Evolutionary conservation across 2,113 vertebrate genomes (phyloP), one percentile per base, ranked within the genome.

Genomic region (Psittacula cyanocephala): DNA sequence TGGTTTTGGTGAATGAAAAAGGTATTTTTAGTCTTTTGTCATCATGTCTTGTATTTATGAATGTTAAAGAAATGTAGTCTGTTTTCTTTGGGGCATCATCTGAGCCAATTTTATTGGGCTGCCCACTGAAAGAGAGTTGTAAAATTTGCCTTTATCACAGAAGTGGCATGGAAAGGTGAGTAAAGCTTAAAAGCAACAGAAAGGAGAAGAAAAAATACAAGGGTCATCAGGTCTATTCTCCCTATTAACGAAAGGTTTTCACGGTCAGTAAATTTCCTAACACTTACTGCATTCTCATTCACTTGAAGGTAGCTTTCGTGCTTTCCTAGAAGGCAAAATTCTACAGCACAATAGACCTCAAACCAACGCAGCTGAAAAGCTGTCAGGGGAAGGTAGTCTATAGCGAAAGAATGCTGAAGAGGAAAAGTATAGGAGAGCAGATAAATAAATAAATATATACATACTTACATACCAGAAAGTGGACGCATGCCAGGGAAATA

Each of bases 241-340:
- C 37, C 69, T 57, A 7, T 78, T 93, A 91, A 79, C 43, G 80
- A 92, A 71, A 35, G 65, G 75, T 79, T 95, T 94, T 90, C 86
- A 88, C 68, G 78, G 93, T 95, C 89, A 89, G 81, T 94, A 95
- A 79, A 96, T 94, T 88, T 96, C 60, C 81, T 43, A 72, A 37
- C 65, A 35, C 64, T 94, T 78, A 60, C 10, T 68, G 77, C 80
- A 46, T 64, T 93, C 68, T 69, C 23, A 1, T 84, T 92, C 74
- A 60, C 41, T 91, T 52, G 72, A 68, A 78, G 76, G 95, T 91
- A 90, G 65, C 86, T 59, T 79, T 81, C 81, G 64, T 0, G 0
- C 70, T 88, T 89, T 86, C 77, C 90, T 93, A 53, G 83, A 86
- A 89, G 88, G 57, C 65, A 57, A 71, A 27, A 27, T 96, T 92